A percentile compares a stretch with the other conserved stretches of the same genome.
Evolutionary conservation across 2,113 vertebrate species (phyloP).

Genomic region (Cacatua alba): DNA sequence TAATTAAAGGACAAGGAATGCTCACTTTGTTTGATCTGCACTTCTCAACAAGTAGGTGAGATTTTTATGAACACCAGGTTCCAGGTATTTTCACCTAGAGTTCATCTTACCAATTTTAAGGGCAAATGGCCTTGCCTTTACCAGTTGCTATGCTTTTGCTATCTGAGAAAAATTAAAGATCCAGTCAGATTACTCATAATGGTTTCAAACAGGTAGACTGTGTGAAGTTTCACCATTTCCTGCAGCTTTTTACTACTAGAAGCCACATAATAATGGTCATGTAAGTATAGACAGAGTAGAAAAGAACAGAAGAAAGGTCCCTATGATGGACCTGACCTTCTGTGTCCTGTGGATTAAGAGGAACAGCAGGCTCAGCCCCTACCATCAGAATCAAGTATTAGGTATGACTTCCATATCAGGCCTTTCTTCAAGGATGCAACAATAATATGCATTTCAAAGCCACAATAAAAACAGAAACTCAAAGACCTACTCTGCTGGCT

Average conservation of each 20-base stretch:
- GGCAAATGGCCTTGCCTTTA: not conserved
- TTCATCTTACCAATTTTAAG: not conserved
- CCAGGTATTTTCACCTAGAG: not conserved
- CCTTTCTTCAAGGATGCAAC: not conserved
- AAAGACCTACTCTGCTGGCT: not conserved
- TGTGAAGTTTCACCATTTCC: not conserved
- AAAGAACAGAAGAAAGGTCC: not conserved
- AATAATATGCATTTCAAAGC: not conserved
- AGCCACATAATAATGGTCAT: not conserved
- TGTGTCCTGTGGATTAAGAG: not conserved
- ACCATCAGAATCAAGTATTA: not conserved
- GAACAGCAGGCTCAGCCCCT: not conserved
- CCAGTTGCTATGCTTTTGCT: not conserved
- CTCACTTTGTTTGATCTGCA: not conserved
- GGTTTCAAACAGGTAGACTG: not conserved
- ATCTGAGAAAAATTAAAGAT: not conserved
- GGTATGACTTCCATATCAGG: not conserved
- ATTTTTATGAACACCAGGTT: not conserved
- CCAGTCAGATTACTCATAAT: not conserved
- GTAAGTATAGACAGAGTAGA: not conserved
- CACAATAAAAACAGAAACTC: not conserved
- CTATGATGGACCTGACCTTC: not conserved
- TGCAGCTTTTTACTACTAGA: not conserved
- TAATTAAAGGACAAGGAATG: not conserved
- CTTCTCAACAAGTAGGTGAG: not conserved